These are phyloP conservation scores for Chrysolina haemoptera DNA, from an alignment of 2,888 invertebrate genomes.

Conservation along the genomic window DNA sequence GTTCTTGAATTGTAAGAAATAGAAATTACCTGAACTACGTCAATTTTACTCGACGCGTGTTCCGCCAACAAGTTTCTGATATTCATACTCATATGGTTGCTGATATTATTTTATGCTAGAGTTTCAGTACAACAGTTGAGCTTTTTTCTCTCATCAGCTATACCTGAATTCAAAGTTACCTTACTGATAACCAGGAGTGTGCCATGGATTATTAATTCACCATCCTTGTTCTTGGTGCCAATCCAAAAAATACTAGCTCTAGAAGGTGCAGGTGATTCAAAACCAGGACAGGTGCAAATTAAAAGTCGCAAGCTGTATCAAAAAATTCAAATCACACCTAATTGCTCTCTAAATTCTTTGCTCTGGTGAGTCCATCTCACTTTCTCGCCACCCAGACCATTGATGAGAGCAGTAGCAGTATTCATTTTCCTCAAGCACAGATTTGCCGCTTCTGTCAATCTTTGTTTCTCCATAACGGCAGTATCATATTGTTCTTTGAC, in stretches of 20 bases:
- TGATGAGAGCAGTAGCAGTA: conserved; percentile 94
- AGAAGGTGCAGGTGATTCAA: neutral
- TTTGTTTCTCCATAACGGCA: conserved; percentile 93
- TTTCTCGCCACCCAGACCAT: conserved; percentile 94
- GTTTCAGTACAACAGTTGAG: too few species aligned
- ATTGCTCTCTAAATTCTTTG: conserved; percentile 91
- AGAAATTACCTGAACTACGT: too few species aligned
- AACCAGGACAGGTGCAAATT: neutral
- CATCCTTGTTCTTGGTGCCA: too few species aligned
- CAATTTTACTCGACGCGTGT: too few species aligned
- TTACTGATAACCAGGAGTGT: too few species aligned
- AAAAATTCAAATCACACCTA: conserved; percentile 68
- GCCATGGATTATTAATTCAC: too few species aligned
- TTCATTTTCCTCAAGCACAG: conserved; percentile 96
- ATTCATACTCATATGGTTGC: too few species aligned
- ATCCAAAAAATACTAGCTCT: conserved; percentile 6
- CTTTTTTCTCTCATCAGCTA: too few species aligned
- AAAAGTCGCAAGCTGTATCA: neutral
- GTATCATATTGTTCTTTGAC: conserved; percentile 95
- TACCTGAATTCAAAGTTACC: too few species aligned
- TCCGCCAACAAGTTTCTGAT: too few species aligned
- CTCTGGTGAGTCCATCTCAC: conserved; percentile 94
- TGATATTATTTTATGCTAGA: too few species aligned
- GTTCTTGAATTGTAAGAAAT: too few species aligned
- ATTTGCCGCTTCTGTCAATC: conserved; percentile 93